A percentile compares a stretch with the other conserved stretches of the same genome.
phyloP scores from a whole-genome alignment of 2,113 vertebrate species.

The Oncorhynchus tshawytscha region DNA sequence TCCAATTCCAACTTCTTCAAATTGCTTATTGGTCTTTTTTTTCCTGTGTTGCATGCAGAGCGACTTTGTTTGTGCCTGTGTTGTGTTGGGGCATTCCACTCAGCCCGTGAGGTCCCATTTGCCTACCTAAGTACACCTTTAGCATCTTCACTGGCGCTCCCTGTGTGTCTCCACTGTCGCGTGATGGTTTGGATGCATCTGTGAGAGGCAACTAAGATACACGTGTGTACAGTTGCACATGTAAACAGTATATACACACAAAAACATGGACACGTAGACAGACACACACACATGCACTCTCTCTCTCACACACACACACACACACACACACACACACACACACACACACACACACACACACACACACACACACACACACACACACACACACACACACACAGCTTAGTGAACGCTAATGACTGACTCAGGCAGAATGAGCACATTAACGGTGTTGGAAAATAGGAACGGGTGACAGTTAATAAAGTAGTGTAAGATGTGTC shows the following conservation, averaged over 20 bases:
- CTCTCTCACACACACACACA: not conserved
- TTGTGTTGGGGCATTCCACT: slow-evolving; percentile 15
- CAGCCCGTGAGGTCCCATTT: slow-evolving; percentile 25
- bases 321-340: not conserved
- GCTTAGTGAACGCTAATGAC: slow-evolving; percentile 38
- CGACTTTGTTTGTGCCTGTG: slow-evolving; percentile 29
- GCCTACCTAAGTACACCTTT: slow-evolving; percentile 42
- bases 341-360: too few species aligned
- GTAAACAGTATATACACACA: not conserved
- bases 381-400: slow-evolving; percentile 5
- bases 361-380: slow-evolving; percentile 1
- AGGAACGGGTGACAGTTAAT: slow-evolving; percentile 40
- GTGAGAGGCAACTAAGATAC: not conserved
- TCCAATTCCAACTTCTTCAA: slow-evolving; percentile 72
- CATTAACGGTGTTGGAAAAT: slow-evolving; percentile 20
- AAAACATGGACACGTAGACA: slow-evolving; percentile 6
- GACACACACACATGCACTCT: not conserved
- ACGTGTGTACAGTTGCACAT: slow-evolving; percentile 3
- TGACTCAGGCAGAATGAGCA: slow-evolving; percentile 35
- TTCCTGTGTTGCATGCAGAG: slow-evolving; percentile 24
- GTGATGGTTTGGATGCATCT: not conserved
- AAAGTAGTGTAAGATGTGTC: slow-evolving; percentile 25
- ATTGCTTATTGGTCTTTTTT: slow-evolving; percentile 68
- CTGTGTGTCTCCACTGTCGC: not conserved
- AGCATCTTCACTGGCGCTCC: slow-evolving; percentile 12